These are phyloP conservation scores for Saxidomus purpurata DNA, from an alignment of 1,140 invertebrate species.

Conservation along the genomic window DNA sequence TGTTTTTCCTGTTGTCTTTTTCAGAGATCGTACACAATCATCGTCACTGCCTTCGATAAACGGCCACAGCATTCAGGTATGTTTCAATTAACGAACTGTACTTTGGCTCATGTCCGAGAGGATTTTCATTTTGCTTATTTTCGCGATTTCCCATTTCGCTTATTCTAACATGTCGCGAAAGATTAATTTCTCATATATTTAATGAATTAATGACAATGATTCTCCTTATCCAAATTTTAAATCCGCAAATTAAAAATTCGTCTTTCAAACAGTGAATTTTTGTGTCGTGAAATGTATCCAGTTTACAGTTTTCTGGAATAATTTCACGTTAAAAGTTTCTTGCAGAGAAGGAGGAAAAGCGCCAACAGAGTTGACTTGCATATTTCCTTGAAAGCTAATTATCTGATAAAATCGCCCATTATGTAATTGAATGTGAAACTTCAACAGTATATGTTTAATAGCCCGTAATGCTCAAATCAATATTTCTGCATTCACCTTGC, in stretches of 20 bases:
- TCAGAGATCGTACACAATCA: conserved; percentile 56
- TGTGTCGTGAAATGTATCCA: too few relatives aligned
- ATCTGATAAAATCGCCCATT: conserved; percentile 10
- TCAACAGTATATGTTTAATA: conserved; percentile 20
- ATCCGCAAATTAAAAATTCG: too few relatives aligned
- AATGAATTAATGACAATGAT: too few relatives aligned
- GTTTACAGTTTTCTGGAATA: not conserved
- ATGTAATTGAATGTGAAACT: conserved; percentile 4
- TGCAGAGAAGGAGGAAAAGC: not conserved
- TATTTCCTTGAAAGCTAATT: conserved; percentile 24
- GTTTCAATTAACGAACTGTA: conserved; percentile 2
- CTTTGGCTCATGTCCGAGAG: too few relatives aligned
- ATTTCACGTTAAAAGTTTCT: not conserved
- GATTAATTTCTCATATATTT: too few relatives aligned
- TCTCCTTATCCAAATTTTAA: too few relatives aligned
- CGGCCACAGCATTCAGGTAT: not conserved
- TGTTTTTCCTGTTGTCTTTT: too few relatives aligned
- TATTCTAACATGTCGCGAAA: too few relatives aligned
- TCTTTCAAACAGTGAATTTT: too few relatives aligned
- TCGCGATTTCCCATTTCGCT: too few relatives aligned
- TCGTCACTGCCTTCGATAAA: conserved; percentile 47
- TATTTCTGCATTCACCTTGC: conserved; percentile 7
- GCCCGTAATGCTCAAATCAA: conserved; percentile 5
- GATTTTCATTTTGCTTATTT: too few relatives aligned
- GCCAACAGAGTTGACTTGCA: not conserved